Conservation (phyloP, 2,797 vertebrate genomes). For the Sebastes hubbsi region DNA sequence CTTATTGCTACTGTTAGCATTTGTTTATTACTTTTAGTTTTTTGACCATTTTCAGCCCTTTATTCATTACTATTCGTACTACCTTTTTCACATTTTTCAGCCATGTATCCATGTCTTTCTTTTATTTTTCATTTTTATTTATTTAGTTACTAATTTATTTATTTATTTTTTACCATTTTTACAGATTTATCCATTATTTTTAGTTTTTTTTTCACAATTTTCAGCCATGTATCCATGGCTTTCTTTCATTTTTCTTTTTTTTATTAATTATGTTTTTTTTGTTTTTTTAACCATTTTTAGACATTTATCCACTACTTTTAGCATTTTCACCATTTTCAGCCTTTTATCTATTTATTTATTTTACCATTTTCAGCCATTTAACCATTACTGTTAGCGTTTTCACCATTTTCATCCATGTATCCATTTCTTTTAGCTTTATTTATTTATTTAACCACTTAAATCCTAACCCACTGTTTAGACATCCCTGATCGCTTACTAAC, state of each 20-base stretch:
- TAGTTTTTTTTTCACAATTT: neutral
- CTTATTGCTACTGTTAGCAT: neutral
- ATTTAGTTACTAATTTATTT: too few relatives aligned
- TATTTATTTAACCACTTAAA: too few relatives aligned
- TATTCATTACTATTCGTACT: too few relatives aligned
- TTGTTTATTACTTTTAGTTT: neutral
- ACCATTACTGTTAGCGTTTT: neutral
- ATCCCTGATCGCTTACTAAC: neutral
- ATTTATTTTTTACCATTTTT: too few relatives aligned
- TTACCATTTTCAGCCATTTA: too few relatives aligned
- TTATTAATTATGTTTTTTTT: neutral
- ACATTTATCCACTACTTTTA: too few relatives aligned
- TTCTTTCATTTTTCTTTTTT: too few relatives aligned
- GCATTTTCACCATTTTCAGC: neutral
- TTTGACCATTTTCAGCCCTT: neutral
- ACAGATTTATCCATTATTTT: neutral
- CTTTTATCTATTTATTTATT: neutral
- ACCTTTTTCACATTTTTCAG: too few relatives aligned
- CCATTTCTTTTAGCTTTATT: neutral
- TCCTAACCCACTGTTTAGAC: neutral
- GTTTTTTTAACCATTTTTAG: too few relatives aligned
- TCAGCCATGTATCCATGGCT: neutral
- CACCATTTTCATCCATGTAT: neutral
- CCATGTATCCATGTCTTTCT: too few relatives aligned
- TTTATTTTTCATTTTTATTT: too few relatives aligned